Base-by-base conservation (phyloP, 2,888 invertebrate genomes). In the Cryptocephalus primarius region DNA sequence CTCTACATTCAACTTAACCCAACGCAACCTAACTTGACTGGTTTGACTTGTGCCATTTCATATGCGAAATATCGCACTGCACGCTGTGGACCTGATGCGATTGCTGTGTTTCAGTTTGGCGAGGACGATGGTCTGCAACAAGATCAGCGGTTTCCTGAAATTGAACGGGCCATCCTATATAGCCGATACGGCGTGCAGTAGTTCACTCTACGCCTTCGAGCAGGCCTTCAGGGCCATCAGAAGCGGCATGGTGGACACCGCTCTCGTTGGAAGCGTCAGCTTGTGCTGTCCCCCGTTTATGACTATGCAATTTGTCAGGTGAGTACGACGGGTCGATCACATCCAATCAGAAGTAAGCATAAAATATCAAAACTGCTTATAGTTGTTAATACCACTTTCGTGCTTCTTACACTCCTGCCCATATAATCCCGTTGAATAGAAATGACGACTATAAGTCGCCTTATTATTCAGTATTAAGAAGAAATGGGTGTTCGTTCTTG, bases 141-240 rank as follows among this genome's bases (percentile, higher is more conserved):
- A 94, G 44, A 78, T 96, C 52, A 92, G 92, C 1, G 93, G 88
- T 68, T 83, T 83, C 71, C 76, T 95, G 50, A 92, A 92, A 22
- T 75, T 90, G 11, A 85, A 84, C 58, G 93, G 95, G 0, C 94
- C 94, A 0, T 91, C 92, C 6, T 88, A 83, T 71, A 77, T 86
- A 1, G 75, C 91, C 9, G 95, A 96, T 70, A 91, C 94, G 0
- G 95, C 95, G 0, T 96, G 95, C 67, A 92, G 92, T n/a, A 94
- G 94, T 46, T 88, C 91, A 8, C 75, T 93, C 54, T 82, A 88
- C 57, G 94, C 93, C 0, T 55, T 95, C 46, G 90, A 94, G 59
- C 83, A 85, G 53, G 89, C 87, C 10, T 87, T 83, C 65, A 75
- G 77, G 42, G 79, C 87, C 0, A 80, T 93, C 40, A 74, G 85